Base-by-base conservation (phyloP, 2,797 vertebrate species). In the Fratercula arctica region DNA sequence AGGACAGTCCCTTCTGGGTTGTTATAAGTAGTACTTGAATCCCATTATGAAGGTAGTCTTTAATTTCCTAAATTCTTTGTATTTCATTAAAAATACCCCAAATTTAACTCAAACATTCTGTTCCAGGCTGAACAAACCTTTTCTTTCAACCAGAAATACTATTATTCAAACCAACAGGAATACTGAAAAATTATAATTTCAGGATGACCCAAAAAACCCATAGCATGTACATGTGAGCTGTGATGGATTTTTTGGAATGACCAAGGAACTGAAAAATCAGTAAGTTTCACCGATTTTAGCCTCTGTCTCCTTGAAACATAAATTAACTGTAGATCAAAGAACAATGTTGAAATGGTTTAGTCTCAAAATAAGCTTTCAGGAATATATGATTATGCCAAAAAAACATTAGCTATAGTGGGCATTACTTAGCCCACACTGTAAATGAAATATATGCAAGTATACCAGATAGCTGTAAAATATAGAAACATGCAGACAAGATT, bases 311-410 rank as follows among this genome's bases (percentile, higher is more conserved):
- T 85, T 89, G 63, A 80, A 92, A 87, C 8, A 75, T 54, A 89
- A 87, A 95, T 92, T 89, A 88, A 69, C 39, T 73, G 12, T 45
- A 81, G 39, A 84, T 92, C 79, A 92, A 95, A 93, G 74, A 69
- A 83, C 11, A 92, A 39, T 33, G 33, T 21, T 87, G 72, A 92
- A 96, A 78, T 35, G 7, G 61, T 91, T 95, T 87, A 93, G 66
- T 91, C 59, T 6, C 43, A 81, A 94, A 94, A 93, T 86, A 95
- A 91, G 35, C 69, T 91, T 78, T 92, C 72, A 91, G 45, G 53
- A 83, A 66, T 83, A 80, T 46, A 85, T 54, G 45, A 69, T 74
- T 75, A 57, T 87, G 85, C 45, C 90, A 93, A 85, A 69, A 69
- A 95, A 93, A 56, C 64, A 53, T 95, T 92, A 93, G 43, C 37